These are phyloP conservation scores for Phortica variegata DNA, from an alignment of 1,140 invertebrate species.

Conservation along the genomic window DNA sequence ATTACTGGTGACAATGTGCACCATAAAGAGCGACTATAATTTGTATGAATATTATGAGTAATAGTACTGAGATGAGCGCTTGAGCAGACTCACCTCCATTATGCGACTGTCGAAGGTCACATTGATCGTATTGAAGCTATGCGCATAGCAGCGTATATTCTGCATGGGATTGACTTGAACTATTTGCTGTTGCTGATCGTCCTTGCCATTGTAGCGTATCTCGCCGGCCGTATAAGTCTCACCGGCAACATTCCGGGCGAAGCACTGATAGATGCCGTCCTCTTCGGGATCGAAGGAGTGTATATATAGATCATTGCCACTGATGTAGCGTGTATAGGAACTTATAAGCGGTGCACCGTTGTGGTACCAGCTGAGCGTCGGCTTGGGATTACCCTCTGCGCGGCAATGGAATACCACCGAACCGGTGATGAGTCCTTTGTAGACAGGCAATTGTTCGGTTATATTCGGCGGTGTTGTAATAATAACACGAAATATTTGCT, in stretches of 20 bases:
- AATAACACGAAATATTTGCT: slow-evolving; percentile 42
- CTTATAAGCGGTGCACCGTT: slow-evolving; percentile 42
- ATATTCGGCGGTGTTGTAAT: slow-evolving; percentile 45
- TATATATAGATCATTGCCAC: slow-evolving; percentile 39
- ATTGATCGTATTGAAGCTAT: slow-evolving; percentile 50
- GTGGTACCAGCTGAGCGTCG: slow-evolving; percentile 47
- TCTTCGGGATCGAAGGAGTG: slow-evolving; percentile 51
- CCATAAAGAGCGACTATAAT: slow-evolving; percentile 41
- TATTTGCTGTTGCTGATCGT: slow-evolving; percentile 14
- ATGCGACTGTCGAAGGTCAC: slow-evolving; percentile 47
- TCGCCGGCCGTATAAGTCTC: slow-evolving; percentile 43
- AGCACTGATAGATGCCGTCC: slow-evolving; percentile 55
- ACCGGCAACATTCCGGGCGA: slow-evolving; percentile 48
- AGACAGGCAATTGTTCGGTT: slow-evolving; percentile 28
- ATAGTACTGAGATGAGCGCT: not conserved
- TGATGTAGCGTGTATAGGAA: slow-evolving; percentile 49
- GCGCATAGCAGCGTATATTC: slow-evolving; percentile 53
- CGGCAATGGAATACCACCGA: slow-evolving; percentile 36
- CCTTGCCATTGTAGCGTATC: slow-evolving; percentile 36
- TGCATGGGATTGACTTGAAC: slow-evolving; percentile 29
- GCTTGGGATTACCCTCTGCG: slow-evolving; percentile 43
- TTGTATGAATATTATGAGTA: not conserved
- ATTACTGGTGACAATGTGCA: slow-evolving; percentile 47
- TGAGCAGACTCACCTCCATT: slow-evolving; percentile 25
- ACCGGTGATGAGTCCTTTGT: slow-evolving; percentile 34